Conservation (phyloP, 2,113 vertebrate genomes). For the Regulus satrapa region DNA sequence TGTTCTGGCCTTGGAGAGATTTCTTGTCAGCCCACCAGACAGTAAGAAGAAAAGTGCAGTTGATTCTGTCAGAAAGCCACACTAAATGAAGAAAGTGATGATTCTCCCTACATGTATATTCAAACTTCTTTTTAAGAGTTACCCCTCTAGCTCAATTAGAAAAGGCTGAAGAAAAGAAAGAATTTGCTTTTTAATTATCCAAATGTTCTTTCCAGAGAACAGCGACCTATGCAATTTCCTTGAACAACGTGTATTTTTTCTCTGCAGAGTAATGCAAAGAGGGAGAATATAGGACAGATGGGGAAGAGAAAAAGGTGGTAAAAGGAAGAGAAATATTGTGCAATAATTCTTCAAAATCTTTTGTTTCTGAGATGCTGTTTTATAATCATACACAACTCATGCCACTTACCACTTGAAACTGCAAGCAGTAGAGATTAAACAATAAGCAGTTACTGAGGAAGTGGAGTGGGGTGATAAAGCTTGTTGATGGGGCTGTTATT, state of each 20-base stretch:
- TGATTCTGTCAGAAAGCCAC: constrained; percentile 50
- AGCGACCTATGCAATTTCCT: not conserved
- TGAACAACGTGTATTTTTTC: not conserved
- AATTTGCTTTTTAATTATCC: not conserved
- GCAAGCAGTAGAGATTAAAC: constrained; percentile 27
- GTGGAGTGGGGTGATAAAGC: not conserved
- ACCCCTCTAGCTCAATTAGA: not conserved
- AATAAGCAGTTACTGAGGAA: not conserved
- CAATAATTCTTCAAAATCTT: constrained; percentile 17
- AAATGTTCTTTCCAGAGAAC: not conserved
- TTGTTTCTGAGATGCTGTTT: not conserved
- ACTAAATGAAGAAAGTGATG: constrained; percentile 5
- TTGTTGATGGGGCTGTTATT: constrained; percentile 17
- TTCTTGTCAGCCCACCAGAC: constrained; percentile 51
- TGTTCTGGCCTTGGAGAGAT: constrained; percentile 60
- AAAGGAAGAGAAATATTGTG: constrained; percentile 26
- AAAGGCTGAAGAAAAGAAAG: not conserved
- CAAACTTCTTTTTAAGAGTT: not conserved
- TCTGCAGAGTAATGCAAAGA: not conserved
- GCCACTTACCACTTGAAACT: not conserved
- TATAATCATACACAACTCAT: not conserved
- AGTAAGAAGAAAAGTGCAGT: constrained; percentile 28
- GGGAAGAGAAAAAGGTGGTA: constrained; percentile 26
- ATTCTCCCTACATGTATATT: not conserved
- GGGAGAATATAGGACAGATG: not conserved